Evolutionary conservation across 2,888 invertebrate genomes (phyloP).

Genomic region (Microctonus aethiopoides): DNA sequence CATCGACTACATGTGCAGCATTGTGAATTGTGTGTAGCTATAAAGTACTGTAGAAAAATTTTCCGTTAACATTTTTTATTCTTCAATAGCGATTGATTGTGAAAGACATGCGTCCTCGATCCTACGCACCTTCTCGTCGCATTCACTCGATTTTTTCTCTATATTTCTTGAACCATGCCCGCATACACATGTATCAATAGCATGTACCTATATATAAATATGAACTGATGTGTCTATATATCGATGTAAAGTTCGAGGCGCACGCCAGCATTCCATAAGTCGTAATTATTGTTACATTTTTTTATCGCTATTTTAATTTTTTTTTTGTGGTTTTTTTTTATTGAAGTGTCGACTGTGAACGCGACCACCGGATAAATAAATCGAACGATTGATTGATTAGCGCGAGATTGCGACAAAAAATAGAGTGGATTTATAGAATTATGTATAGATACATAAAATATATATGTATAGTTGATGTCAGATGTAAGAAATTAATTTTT

Average conservation of each 20-base stretch:
- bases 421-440: background rate
- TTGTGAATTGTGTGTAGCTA: background rate
- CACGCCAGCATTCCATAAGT: slow-evolving; percentile 26
- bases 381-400: slow-evolving; percentile 16
- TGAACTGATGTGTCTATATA: background rate
- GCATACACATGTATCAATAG: background rate
- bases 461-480: background rate
- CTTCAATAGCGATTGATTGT: slow-evolving; percentile 25
- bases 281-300: slow-evolving; percentile 26
- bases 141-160: slow-evolving; percentile 8
- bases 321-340: background rate
- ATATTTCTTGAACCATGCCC: background rate
- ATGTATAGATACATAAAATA: background rate
- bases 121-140: slow-evolving; percentile 20
- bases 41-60: slow-evolving; percentile 18
- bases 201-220: too few relatives aligned
- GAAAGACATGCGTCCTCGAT: slow-evolving; percentile 33
- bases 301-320: background rate
- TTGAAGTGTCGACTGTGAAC: background rate
- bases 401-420: background rate
- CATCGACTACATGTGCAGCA: background rate
- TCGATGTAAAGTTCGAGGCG: slow-evolving; percentile 4
- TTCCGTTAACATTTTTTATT: slow-evolving; percentile 30
- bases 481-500: background rate
- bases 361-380: slow-evolving; percentile 20